Conservation (phyloP, 2,797 vertebrate genomes). For the Xiphophorus birchmanni region DNA sequence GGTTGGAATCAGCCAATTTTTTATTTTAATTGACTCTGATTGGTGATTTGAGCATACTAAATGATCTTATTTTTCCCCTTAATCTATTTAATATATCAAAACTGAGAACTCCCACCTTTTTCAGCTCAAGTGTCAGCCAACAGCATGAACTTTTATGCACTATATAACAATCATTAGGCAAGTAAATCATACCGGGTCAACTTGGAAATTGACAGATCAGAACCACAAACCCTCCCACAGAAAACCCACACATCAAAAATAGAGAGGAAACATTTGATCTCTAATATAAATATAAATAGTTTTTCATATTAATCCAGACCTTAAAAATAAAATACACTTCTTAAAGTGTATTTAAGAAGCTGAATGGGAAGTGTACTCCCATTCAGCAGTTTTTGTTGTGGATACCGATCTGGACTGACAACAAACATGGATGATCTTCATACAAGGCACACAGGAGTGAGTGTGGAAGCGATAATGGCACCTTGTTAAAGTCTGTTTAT, state of each 20-base stretch:
- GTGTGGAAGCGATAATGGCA: slow-evolving; percentile 79
- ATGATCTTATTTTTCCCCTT: background rate
- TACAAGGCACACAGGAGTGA: slow-evolving; percentile 49
- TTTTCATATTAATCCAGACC: background rate
- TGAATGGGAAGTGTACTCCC: background rate
- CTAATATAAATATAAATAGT: background rate
- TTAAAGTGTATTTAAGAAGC: too few species aligned
- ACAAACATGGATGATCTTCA: slow-evolving; percentile 33
- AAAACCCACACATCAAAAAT: background rate
- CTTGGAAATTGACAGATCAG: background rate
- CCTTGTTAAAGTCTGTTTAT: slow-evolving; percentile 83
- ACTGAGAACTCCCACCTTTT: background rate
- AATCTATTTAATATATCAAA: background rate
- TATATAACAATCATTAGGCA: background rate
- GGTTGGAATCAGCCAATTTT: background rate
- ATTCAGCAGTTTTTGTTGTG: slow-evolving; percentile 32
- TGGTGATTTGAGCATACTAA: background rate
- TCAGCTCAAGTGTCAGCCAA: background rate
- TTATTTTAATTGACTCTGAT: background rate
- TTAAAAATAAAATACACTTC: background rate
- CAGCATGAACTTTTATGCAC: background rate
- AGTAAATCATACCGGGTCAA: background rate
- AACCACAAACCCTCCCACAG: background rate
- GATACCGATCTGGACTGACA: slow-evolving; percentile 26
- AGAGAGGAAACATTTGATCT: background rate